Base-by-base conservation (phyloP, 2,888 invertebrate species). In the Tillus elongatus region DNA sequence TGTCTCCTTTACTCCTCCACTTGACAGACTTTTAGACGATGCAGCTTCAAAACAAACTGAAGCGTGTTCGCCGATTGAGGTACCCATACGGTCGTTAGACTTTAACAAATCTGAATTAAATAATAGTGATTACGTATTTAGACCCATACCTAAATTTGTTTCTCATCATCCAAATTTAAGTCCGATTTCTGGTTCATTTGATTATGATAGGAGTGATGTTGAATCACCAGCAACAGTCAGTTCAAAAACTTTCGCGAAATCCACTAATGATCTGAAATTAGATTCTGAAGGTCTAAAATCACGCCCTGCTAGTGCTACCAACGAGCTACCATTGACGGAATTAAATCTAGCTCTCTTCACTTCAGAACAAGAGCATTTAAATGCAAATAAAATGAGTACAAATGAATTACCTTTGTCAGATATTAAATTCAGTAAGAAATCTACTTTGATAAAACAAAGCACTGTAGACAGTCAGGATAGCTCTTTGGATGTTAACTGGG, bases 311-410 rank as follows among this genome's bases (percentile, higher is more conserved):
- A 77, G 76, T 35, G 72, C 78, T n/a, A 78, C 77, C 44, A 79
- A 79, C 66, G 79, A 79, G 64, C 64, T 79, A 52, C 79, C 79
- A 39, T 62, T 79, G 51, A 78, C 78, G 40, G 74, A 63, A 48
- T 46, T 63, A 15, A 65, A 65, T 51, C 46, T 65, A 35, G 61
- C 61, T 8, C 39, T 63, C 24, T 63, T 64, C 41, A 63, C 63
- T 1, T 59, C 61, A 2, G 15, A 50, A 37, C 44, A 56, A 24
- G 51, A 49, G 15, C 39, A 30, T 12, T 47, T 44, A 37, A 43
- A 41, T 39, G 41, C 44, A 15, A 47, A 46, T 13, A 54, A 44
- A 37, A 53, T 53, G 51, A 60, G 58, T 32, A 61, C 61, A 1
- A 61, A 61, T 39, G 62, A 63, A 42, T 43, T 61, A 33, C 62